Evolutionary conservation across 2,113 vertebrate species (phyloP), one percentile per base, ranked within the genome.

Genomic region (Phrynocephalus versicolor): DNA sequence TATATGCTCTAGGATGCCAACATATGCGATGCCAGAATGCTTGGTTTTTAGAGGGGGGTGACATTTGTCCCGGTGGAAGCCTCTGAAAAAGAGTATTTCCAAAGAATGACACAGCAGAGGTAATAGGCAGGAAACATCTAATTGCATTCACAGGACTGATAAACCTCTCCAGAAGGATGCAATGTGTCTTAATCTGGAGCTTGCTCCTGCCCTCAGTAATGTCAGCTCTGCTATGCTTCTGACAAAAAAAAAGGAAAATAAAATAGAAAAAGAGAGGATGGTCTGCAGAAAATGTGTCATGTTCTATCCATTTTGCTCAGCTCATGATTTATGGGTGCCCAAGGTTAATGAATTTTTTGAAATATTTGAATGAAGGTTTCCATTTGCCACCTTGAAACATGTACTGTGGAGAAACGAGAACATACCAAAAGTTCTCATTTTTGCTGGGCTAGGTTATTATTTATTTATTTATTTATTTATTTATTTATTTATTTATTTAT

Each of bases 251-350:
- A n/a, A n/a, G n/a, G n/a, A n/a, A n/a, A n/a, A n/a, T n/a, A n/a
- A n/a, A n/a, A n/a, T n/a, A n/a, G n/a, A n/a, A n/a, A n/a, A n/a
- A 37, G 41, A 86, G 65, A 92, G 45, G 57, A 1, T 84, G 37
- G 83, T 88, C 77, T 90, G 81, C 1, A 6, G 60, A 86, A 94
- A 92, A 94, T 85, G 55, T 76, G 67, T 74, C 45, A 12, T 69
- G 6, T 41, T 79, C 18, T 88, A 70, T 21, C 55, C 25, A 70
- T 91, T 51, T 89, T 90, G 55, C 55, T 87, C 81, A 89, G 89
- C 15, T 16, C 19, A 93, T 91, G 84, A 89, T 88, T 93, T 93
- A 91, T 75, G 89, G 85, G 2, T 3, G 51, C 25, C n/a, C 83
- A 85, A 84, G 80, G 27, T 88, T 77, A 87, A 82, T 75, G 35